Percentiles rank a stretch among this genome's conserved stretches.
Evolutionary conservation across 2,113 vertebrate genomes (phyloP).

Genomic region (Pachycephala philippinensis): DNA sequence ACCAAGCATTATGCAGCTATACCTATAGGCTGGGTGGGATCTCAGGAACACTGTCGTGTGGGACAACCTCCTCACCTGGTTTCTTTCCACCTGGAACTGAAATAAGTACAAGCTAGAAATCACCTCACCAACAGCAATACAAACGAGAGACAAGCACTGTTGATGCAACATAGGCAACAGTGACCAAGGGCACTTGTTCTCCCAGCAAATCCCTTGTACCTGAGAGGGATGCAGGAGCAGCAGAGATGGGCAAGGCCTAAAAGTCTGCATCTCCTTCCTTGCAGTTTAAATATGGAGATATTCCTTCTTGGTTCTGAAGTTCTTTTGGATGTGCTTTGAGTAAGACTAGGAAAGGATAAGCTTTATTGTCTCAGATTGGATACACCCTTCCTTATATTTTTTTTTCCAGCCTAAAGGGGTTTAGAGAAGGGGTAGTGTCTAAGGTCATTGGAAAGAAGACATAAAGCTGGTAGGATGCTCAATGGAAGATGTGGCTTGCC

Average conservation of each 20-base stretch:
- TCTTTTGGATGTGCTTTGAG: not conserved
- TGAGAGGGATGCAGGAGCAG: not conserved
- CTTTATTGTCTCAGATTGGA: not conserved
- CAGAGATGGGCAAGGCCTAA: not conserved
- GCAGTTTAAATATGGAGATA: not conserved
- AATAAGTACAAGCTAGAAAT: not conserved
- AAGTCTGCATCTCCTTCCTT: not conserved
- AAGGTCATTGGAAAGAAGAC: not conserved
- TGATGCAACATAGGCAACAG: not conserved
- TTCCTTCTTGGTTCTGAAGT: not conserved
- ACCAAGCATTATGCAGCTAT: not conserved
- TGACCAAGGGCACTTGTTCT: not conserved
- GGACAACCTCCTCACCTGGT: not conserved
- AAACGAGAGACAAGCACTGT: rapidly evolving
- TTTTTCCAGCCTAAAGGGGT: not conserved
- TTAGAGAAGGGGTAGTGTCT: not conserved
- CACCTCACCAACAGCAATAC: not conserved
- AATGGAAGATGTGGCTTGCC: not conserved
- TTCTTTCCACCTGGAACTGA: not conserved
- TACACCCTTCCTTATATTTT: not conserved
- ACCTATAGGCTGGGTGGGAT: not conserved
- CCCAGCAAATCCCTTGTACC: not conserved
- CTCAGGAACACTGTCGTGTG: not conserved
- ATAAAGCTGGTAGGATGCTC: not conserved
- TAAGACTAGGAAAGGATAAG: not conserved